These are phyloP conservation scores for Microplitis demolitor DNA, from an alignment of 1,140 invertebrate species.

Conservation along the genomic window DNA sequence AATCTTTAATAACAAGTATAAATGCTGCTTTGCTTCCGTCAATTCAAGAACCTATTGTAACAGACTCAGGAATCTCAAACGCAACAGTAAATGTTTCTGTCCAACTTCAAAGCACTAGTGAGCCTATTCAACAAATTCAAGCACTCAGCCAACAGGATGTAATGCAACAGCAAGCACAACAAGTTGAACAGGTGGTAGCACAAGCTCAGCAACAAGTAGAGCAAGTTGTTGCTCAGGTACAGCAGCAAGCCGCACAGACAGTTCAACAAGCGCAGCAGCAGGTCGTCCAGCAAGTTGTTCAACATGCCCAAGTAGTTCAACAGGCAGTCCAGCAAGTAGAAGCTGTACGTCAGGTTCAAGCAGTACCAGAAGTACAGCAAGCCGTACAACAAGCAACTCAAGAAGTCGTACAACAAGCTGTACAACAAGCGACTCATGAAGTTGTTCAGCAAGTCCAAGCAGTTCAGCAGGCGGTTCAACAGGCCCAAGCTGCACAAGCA, in stretches of 20 bases:
- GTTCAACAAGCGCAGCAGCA: constrained; percentile 59
- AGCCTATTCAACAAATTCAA: constrained; percentile 45
- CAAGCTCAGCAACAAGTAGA: constrained; percentile 58
- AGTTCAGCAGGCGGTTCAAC: constrained; percentile 67
- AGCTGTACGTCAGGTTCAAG: constrained; percentile 45
- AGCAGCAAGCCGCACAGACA: constrained; percentile 53
- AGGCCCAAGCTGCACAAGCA: constrained; percentile 58
- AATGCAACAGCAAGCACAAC: constrained; percentile 56
- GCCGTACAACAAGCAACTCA: constrained; percentile 53
- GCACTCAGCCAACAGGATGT: constrained; percentile 47
- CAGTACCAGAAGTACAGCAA: constrained; percentile 47
- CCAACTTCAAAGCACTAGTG: constrained; percentile 44
- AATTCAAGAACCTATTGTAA: constrained; percentile 65
- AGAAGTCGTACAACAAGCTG: constrained; percentile 66
- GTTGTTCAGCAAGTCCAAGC: constrained; percentile 58
- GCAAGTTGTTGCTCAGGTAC: constrained; percentile 56
- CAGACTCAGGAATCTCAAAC: constrained; percentile 34
- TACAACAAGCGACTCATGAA: constrained; percentile 56
- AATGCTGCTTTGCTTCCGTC: constrained; percentile 55
- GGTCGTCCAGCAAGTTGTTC: constrained; percentile 55
- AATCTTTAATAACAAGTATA: constrained; percentile 62
- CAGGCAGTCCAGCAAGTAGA: constrained; percentile 59
- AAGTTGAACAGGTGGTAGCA: constrained; percentile 57
- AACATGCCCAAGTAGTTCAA: constrained; percentile 59
- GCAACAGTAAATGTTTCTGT: constrained; percentile 37